Base-by-base conservation (phyloP, 2,888 invertebrate genomes). In the Rhorus exstirpatorius region DNA sequence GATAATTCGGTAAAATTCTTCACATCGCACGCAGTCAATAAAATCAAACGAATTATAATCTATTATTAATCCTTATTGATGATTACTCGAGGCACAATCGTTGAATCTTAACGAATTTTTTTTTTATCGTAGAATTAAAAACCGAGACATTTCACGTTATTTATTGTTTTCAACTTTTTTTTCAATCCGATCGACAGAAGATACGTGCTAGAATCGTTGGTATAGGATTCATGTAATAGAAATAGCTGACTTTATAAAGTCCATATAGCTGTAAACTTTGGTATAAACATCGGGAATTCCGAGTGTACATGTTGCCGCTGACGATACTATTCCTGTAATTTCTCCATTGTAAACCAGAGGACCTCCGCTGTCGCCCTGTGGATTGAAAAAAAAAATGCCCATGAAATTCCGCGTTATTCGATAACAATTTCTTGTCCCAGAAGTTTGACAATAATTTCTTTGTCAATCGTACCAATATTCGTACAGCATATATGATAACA, bases 301-400 rank as follows among this genome's bases (percentile, higher is more conserved):
- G 6, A 1, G 1, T 12, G 8, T 46, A 41, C 68, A 61, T 26
- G 49, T 44, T 12, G 14, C 3, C 2, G 19, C 24, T 8, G 21
- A 41, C 4, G 76, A 77, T 3, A 68, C 60, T 7, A 68, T 17
- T 7, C 76, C 76, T 4, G 67, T 17, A 10, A 77, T n/a, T 19
- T 49, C 51, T 7, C 46, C 26, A 12, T 77, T 55, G 12, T 14
- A 24, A 8, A 26, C 76, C 14, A 77, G 44, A 1, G 76, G 76
- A 60, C 76, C 76, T 4, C 76, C 77, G 51, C 76, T 76, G 68
- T 76, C 76, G 49, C 58, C 76, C 76, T 76, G 19, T 12, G 19
- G 46, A 61, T 21, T 6, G 3, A 38, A 21, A 31, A 10, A 67
- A 35, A 51, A 8, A 38, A 8, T 8, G 4, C 10, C 1, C 3